Base-by-base conservation (phyloP, 2,113 vertebrate genomes). In the Cochlearius cochlearius region DNA sequence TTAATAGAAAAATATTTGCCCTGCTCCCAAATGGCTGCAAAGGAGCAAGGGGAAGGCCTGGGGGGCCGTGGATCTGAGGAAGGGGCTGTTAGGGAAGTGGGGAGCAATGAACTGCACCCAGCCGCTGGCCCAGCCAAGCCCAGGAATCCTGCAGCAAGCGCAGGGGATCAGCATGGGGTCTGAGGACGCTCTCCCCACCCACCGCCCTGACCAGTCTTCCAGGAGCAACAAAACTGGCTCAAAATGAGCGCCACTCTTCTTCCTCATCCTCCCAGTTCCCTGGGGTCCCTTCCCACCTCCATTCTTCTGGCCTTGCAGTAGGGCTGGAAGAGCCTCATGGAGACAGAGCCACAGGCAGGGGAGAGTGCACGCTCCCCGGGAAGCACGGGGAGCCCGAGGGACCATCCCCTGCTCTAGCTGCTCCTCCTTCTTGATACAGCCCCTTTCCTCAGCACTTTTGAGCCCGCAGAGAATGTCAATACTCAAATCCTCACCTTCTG, bases 381-480 rank as follows among this genome's bases (percentile, higher is more conserved):
- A 87, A 60, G 41, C 25, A 38, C 17, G 27, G 18, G 41, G 34
- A 88, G 53, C 15, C 21, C 1, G 0, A 79, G 21, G 23, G 34
- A 64, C 29, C 36, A 45, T 15, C 62, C 45, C 23, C 63, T 39
- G 15, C 45, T 81, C 68, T 64, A 92, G 39, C 47, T 50, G 20
- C 58, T 67, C 11, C 15, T 66, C 32, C 56, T 23, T 71, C 56
- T 38, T 32, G 45, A 21, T 11, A 72, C 56, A 75, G 58, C 12
- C 20, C 23, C 23, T 32, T 45, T 78, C 88, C 56, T 86, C 25
- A 45, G 41, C 30, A n/a, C 45, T 59, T 73, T 5, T 3, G 55
- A 68, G 22, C 43, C 34, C 0, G 0, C 12, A 50, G 41, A 56
- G 25, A 36, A 59, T 45, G 68, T 74, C 1, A 0, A 5, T 41